Evolutionary conservation across 2,113 vertebrate species (phyloP).

Genomic region (Thryonomys swinderianus): DNA sequence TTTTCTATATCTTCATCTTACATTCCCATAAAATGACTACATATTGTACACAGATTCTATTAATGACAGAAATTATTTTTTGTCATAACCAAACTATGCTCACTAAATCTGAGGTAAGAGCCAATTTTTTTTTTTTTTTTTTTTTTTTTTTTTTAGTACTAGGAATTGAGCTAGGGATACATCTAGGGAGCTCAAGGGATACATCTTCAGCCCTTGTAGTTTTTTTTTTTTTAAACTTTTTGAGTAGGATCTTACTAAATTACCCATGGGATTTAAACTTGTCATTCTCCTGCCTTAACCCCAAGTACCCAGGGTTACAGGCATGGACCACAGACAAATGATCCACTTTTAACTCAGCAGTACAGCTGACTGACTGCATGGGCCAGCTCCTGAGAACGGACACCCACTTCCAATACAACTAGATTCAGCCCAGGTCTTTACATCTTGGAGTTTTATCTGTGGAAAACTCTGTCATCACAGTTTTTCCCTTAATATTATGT

Average conservation of each 20-base stretch:
- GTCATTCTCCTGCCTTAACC: background rate
- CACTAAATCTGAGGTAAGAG: rapidly evolving
- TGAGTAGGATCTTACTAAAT: background rate
- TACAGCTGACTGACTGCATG: background rate
- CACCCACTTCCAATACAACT: rapidly evolving
- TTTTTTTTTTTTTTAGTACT: background rate
- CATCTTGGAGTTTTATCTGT: rapidly evolving
- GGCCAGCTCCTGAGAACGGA: background rate
- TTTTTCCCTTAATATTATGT: background rate
- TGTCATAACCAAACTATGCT: background rate
- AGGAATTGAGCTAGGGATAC: background rate
- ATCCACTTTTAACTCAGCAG: background rate
- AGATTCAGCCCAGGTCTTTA: background rate
- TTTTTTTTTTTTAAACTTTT: background rate
- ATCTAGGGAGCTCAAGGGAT: background rate
- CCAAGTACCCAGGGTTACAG: background rate
- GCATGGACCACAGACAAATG: rapidly evolving
- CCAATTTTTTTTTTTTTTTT: background rate
- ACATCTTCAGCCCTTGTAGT: background rate
- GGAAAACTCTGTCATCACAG: background rate
- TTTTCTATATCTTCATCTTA: background rate
- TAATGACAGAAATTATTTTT: background rate
- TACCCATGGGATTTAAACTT: background rate
- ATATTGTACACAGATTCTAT: background rate
- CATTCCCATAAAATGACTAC: background rate